Evolutionary conservation across 2,113 vertebrate genomes (phyloP), one percentile per base, ranked within the genome.

Genomic region (Cavia aperea): DNA sequence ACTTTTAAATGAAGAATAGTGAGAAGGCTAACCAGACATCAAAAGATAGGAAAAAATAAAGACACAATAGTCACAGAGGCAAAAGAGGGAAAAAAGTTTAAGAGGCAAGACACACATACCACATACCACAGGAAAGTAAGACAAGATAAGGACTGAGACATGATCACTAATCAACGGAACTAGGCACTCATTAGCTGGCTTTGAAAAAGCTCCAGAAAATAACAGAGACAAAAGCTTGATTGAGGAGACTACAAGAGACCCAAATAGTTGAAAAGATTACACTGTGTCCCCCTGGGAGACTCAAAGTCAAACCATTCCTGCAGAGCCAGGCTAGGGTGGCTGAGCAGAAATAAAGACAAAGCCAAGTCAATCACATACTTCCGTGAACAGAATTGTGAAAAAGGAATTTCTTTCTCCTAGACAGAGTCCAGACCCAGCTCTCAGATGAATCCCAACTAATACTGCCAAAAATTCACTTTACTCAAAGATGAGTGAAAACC

Each of bases 221-320:
- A 24, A 73, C 66, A 70, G 4, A 24, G 18, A 0, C 19, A 70
- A 33, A 81, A 86, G 19, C 51, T 84, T 58, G 39, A 56, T 72
- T 49, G 43, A 58, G 19, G 36, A 18, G 39, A 23, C 8, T 51
- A 70, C 31, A 58, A 46, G 21, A 78, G 26, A 31, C 26, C 4
- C 33, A 24, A 10, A 9, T 11, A 6, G n/a, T 86, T 43, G 68
- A 79, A 86, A 89, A 65, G 62, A 79, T 66, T 77, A 62, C 3
- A 58, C 16, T 36, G 23, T 18, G 43, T 73, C 19, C 4, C 31
- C 51, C 62, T 0, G 7, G 46, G 24, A 49, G 2, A 31, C 46
- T 93, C 84, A 60, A 93, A 93, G 81, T 56, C 85, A 89, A 89
- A 56, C 78, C 83, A 84, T 39, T 13, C 23, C 24, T 75, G 56